Base-by-base conservation (phyloP, 2,113 vertebrate genomes). In the Phrynocephalus versicolor region DNA sequence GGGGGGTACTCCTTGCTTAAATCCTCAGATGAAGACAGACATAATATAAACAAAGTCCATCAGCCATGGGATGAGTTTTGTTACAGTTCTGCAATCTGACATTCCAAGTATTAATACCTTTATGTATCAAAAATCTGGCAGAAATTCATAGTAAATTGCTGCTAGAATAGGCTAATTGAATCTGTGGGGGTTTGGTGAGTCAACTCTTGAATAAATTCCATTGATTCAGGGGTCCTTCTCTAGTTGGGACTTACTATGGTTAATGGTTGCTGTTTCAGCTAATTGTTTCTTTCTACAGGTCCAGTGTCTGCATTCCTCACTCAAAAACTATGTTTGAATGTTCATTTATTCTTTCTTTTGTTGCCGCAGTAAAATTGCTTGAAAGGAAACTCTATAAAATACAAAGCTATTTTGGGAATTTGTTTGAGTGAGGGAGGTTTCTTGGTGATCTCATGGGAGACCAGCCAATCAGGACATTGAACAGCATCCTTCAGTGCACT, bases 1-100 rank as follows among this genome's bases (percentile, higher is more conserved):
- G 3, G 30, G 74, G n/a, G n/a, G 25, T 58, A 45, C 84, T 77
- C 79, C 27, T 74, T 77, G 45, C 79, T 62, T 88, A 88, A 82
- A 62, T 51, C 27, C 6, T 57, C 71, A 60, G 3, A 9, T 81
- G 14, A 86, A 87, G 2, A 33, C 76, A 88, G 9, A 64, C n/a
- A n/a, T n/a, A 82, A 5, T 64, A 21, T 84, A 0, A 79, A 81
- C 21, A 57, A 60, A 69, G 2, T n/a, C n/a, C n/a, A n/a, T n/a
- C n/a, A n/a, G 77, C 57, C 16, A 77, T 18, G 27, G 62, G 12
- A 64, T 2, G 13, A 83, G 7, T 13, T n/a, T 58, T 35, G 18
- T 79, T 71, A 14, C 25, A 27, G 1, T n/a, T 70, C 70, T 55
- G 27, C 27, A 70, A 3, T n/a, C 33, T 79, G 62, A 85, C 37